Evolutionary conservation across 2,113 vertebrate genomes (phyloP).

Genomic region (Indri indri): DNA sequence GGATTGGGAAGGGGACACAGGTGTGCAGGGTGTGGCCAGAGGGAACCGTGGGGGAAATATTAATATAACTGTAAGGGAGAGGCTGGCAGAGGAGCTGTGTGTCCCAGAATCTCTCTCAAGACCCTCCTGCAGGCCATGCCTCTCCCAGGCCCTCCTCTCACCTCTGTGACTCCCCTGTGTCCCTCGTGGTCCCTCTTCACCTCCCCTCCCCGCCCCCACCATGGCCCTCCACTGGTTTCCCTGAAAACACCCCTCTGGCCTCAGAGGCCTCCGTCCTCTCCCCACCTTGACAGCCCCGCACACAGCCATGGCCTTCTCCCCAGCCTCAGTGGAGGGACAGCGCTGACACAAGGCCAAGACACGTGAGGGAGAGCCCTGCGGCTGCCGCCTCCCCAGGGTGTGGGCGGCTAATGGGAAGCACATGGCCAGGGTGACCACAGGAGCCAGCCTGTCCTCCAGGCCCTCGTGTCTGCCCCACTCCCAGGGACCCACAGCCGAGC

Average conservation of each 20-base stretch:
- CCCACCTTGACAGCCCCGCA: rapidly evolving
- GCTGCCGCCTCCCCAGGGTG: slow-evolving; percentile 67
- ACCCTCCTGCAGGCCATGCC: background rate
- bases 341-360: slow-evolving; percentile 78
- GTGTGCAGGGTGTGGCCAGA: rapidly evolving
- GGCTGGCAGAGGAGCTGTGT: background rate
- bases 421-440: slow-evolving; percentile 65
- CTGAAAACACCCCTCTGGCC: background rate
- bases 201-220: background rate
- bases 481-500: background rate
- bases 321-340: background rate
- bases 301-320: background rate
- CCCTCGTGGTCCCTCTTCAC: background rate
- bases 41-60: rapidly evolving
- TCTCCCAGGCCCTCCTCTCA: background rate
- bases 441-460: background rate
- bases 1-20: too few relatives aligned
- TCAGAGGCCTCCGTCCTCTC: background rate
- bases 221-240: background rate
- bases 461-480: background rate
- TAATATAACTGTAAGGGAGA: too few relatives aligned
- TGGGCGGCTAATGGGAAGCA: slow-evolving; percentile 83
- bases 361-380: slow-evolving; percentile 76
- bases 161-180: background rate
- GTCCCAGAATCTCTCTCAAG: background rate